Evolutionary conservation across 1,140 invertebrate genomes (phyloP), one percentile per base, ranked within the genome.

Genomic region (Zaprionus camerounensis): DNA sequence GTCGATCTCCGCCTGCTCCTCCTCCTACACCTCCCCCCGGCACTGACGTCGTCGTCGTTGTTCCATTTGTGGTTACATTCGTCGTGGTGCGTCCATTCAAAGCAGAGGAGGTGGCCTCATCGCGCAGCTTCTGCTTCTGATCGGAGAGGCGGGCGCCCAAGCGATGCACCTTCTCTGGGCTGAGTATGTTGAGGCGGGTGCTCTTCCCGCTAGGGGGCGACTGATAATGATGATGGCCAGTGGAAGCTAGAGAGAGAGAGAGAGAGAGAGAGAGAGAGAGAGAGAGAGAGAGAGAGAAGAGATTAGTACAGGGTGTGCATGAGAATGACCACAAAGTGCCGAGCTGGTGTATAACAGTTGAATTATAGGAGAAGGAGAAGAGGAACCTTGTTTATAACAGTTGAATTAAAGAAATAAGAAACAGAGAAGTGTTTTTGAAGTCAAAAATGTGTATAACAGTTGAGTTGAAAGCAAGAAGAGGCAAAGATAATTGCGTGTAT

Each of bases 151-250:
- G 91, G 2, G 92, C 91, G 53, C 87, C 82, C 22, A 92, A 59
- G 9, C 90, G 84, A 91, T 92, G 91, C 31, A 92, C 82, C 66
- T 87, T 92, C 71, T 92, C 91, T 2, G 91, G 91, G 73, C 92
- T 92, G 38, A 92, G 82, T 36, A 92, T 91, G 59, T 58, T 91
- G 7, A 92, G 74, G 31, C 82, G 82, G 9, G 80, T 85, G 20
- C 70, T 85, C 57, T 70, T 72, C 2, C 51, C 34, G 20, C 7
- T 49, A 3, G 38, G 24, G 6, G 46, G 15, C 26, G 62, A 38
- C 28, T 69, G 75, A 22, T 82, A 46, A 17, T 46, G 68, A 5
- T 76, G 82, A n/a, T 64, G 62, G 7, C 28, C 41, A 13, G 70
- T 57, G 31, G 53, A 53, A 20, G 66, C 83, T n/a, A 20, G 20